phyloP scores from a whole-genome alignment of 2,888 invertebrate species.

The Nesidiocoris tenuis region DNA sequence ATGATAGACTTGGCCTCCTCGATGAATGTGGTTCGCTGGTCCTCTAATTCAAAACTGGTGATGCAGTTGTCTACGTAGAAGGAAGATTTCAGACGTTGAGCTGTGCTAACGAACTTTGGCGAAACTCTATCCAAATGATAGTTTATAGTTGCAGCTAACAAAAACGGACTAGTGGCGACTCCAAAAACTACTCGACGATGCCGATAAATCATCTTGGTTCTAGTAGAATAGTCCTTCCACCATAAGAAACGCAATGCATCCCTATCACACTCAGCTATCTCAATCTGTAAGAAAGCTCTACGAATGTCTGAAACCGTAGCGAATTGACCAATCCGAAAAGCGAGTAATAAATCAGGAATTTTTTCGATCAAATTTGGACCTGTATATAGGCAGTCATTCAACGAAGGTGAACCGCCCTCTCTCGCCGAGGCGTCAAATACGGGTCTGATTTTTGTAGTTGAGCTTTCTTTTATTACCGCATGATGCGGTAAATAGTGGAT shows the following conservation, averaged over 20 bases:
- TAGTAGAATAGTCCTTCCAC: constrained; percentile 23
- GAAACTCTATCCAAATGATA: too few species aligned
- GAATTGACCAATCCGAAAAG: constrained; percentile 7
- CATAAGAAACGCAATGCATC: constrained; percentile 34
- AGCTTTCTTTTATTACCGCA: constrained; percentile 13
- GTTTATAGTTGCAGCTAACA: constrained; percentile 28
- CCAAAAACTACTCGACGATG: constrained; percentile 36
- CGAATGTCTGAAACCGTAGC: constrained; percentile 26
- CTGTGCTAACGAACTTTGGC: too few species aligned
- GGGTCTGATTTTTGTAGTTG: constrained; percentile 20
- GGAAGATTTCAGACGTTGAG: too few species aligned
- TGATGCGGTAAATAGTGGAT: constrained; percentile 34
- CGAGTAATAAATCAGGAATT: not conserved
- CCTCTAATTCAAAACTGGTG: too few species aligned
- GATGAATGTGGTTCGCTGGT: too few species aligned
- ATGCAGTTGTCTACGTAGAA: too few species aligned
- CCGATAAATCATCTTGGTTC: too few species aligned
- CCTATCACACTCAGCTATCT: constrained; percentile 16
- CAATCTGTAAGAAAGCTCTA: constrained; percentile 38
- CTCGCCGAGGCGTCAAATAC: constrained; percentile 22
- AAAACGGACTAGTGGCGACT: constrained; percentile 19
- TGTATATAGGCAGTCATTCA: constrained; percentile 20
- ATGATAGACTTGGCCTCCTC: too few species aligned
- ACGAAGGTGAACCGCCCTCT: not conserved
- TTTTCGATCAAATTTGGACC: constrained; percentile 32